Evolutionary conservation across 2,888 invertebrate species (phyloP).

Genomic region (Seira sanloemensis): DNA sequence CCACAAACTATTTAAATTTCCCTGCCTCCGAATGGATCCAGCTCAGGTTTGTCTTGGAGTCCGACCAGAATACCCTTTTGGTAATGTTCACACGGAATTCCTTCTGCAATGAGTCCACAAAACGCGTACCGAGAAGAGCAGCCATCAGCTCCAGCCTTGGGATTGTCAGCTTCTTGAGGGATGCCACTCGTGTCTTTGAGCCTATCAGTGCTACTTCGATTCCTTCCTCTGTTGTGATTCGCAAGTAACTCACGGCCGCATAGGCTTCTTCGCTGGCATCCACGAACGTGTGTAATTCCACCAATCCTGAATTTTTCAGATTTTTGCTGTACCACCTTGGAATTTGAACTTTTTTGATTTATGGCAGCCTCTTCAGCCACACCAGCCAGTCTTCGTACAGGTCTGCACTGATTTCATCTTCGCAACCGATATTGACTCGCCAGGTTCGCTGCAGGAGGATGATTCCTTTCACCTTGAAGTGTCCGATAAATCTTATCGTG

Average conservation of each 20-base stretch:
- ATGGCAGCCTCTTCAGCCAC: background rate
- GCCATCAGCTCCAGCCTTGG: constrained; percentile 31
- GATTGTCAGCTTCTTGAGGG: constrained; percentile 18
- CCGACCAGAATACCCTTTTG: constrained; percentile 4
- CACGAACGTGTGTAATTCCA: constrained; percentile 14
- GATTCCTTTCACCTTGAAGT: constrained; percentile 41
- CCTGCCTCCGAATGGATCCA: background rate
- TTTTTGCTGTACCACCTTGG: background rate
- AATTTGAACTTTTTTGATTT: background rate
- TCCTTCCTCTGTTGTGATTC: background rate
- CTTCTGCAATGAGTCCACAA: background rate
- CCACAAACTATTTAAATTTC: constrained; percentile 18
- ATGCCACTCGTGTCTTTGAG: background rate
- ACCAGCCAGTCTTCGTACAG: constrained; percentile 7
- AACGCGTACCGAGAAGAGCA: constrained; percentile 2
- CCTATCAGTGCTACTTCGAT: background rate
- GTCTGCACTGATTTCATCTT: constrained; percentile 28
- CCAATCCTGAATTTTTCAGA: background rate
- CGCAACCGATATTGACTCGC: constrained; percentile 42
- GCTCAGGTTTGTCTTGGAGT: background rate
- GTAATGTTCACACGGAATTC: background rate
- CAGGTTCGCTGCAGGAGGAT: constrained; percentile 53
- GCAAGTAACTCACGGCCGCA: constrained; percentile 15
- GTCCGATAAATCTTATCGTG: constrained; percentile 26
- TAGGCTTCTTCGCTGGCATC: constrained; percentile 26